Evolutionary conservation across 2,113 vertebrate species (phyloP).

Genomic region (Hipposideros armiger): DNA sequence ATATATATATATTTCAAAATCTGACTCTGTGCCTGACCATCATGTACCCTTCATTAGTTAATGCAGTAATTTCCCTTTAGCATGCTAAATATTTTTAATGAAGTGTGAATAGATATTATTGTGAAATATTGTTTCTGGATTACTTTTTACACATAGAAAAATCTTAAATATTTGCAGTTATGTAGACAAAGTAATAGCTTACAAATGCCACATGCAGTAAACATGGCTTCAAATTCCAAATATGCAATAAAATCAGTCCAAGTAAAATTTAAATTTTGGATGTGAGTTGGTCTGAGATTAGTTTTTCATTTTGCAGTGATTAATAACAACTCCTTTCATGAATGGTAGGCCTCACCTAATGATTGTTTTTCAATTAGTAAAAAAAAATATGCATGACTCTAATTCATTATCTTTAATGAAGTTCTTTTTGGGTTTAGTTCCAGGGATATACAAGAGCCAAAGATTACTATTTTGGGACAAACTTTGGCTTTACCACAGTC

Average conservation of each 20-base stretch:
- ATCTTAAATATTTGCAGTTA: not conserved
- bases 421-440: not conserved
- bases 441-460: not conserved
- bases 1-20: not conserved
- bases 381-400: not conserved
- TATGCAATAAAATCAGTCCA: not conserved
- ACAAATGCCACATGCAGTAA: not conserved
- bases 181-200: not conserved
- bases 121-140: not conserved
- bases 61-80: not conserved
- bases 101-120: not conserved
- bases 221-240: not conserved
- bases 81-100: not conserved
- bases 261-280: not conserved
- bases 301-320: not conserved
- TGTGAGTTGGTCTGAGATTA: not conserved
- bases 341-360: not conserved
- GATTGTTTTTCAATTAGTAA: not conserved
- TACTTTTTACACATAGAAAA: not conserved
- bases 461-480: not conserved
- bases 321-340: not conserved
- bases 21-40: not conserved
- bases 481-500: not conserved
- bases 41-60: not conserved
- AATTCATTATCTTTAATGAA: constrained; percentile 1